Evolutionary conservation across 2,113 vertebrate genomes (phyloP).

Genomic region (Panurus biarmicus): DNA sequence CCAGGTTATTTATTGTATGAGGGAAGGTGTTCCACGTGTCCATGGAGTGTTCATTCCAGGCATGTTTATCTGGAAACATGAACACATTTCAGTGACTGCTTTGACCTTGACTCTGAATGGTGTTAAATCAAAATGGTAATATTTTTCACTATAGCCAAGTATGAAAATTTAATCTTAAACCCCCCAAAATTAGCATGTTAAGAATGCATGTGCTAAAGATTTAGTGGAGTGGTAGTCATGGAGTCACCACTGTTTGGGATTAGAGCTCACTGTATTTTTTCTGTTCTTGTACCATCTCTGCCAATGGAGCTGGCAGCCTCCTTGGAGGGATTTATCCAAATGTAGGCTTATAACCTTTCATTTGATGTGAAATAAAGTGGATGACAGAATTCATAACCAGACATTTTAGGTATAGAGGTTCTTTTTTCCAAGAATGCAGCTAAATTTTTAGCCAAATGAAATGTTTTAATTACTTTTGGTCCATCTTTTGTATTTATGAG

Average conservation of each 20-base stretch:
- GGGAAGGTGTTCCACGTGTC: background rate
- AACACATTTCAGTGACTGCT: background rate
- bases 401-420: background rate
- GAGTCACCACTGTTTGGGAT: constrained; percentile 14
- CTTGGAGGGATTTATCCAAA: background rate
- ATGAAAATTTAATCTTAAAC: background rate
- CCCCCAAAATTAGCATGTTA: background rate
- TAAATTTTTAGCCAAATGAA: background rate
- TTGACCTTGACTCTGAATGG: background rate
- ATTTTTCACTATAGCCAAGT: background rate
- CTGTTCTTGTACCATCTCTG: background rate
- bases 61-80: background rate
- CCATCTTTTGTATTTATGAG: background rate
- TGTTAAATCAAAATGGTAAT: background rate
- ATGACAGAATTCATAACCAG: background rate
- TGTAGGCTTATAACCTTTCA: background rate
- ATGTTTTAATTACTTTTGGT: background rate
- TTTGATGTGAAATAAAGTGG: background rate
- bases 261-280: background rate
- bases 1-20: background rate
- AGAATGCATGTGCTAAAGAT: background rate
- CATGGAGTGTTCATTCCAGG: background rate
- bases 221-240: constrained; percentile 9
- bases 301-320: background rate
- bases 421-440: background rate